Base-by-base conservation (phyloP, 2,797 vertebrate genomes). In the Gallinago solitaria region DNA sequence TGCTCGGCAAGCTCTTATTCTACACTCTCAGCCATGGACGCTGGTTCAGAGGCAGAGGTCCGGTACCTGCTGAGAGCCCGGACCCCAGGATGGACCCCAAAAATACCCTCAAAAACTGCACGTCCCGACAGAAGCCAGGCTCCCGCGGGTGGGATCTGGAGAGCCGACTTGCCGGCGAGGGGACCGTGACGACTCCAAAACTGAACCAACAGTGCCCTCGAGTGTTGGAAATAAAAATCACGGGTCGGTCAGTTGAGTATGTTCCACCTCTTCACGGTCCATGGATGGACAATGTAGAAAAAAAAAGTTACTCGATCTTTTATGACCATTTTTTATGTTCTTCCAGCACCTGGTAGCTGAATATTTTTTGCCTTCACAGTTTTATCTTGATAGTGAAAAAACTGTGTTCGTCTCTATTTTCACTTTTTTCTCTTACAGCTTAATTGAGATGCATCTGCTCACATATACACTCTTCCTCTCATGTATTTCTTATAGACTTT, bases 101-200 rank as follows among this genome's bases (percentile, higher is more conserved):
- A 14, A n/a, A 6, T 1, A 2, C 13, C 21, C 20, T 11, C 7
- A 16, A 56, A 75, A 68, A 25, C 16, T 41, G 11, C 48, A 18
- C 1, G 1, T 39, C 5, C 16, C 16, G 11, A 10, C 9, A 5
- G 3, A 35, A 12, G 6, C 12, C 16, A n/a, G 14, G 16, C 6
- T 57, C 11, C 20, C 3, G 0, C 5, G 1, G 0, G 12, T 13
- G 12, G 11, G 12, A 21, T 5, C 2, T 3, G 4, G 10, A 32
- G 28, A 4, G 4, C 24, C 5, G 7, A 1, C 18, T 16, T 61
- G 43, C 9, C 30, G 5, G 5, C 0, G 41, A 0, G 5, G 10
- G 33, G 5, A 13, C 17, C 0, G 1, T 15, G 17, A 8, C 20
- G 20, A 19, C 35, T 9, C 3, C 27, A 84, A 93, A 96, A 70